Percentiles rank a stretch among this genome's conserved stretches.
Conservation (phyloP, 2,888 invertebrate genomes). For the Drosophila borealis region DNA sequence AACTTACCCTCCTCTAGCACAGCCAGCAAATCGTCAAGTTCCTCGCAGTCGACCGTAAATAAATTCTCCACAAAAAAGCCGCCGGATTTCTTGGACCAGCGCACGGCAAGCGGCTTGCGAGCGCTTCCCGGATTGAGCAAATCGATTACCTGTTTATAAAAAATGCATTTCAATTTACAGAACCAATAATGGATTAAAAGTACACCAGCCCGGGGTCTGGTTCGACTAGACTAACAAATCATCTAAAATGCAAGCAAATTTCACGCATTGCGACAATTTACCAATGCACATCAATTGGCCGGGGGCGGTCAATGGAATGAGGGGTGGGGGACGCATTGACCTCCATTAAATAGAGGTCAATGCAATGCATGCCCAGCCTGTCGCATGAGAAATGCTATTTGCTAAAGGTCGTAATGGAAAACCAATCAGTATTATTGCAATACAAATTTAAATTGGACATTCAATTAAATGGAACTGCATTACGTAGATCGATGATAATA, state of each 20-base stretch:
- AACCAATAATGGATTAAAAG: conserved; percentile 53
- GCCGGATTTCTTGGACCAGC: conserved; percentile 97
- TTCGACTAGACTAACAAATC: conserved; percentile 60
- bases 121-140: conserved; percentile 94
- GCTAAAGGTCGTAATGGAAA: conserved; percentile 18
- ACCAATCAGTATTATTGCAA: conserved; percentile 44
- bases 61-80: conserved; percentile 98
- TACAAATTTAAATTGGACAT: conserved; percentile 34
- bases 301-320: background rate
- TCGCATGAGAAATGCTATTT: conserved; percentile 35
- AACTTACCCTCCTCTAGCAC: conserved; percentile 97
- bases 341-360: conserved; percentile 63
- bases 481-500: conserved; percentile 12
- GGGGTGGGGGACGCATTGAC: conserved; percentile 26
- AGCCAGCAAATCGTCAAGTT: conserved; percentile 95
- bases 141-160: conserved; percentile 92
- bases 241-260: conserved; percentile 72
- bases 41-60: conserved; percentile 97
- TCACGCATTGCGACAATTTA: conserved; percentile 55
- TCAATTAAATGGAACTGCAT: conserved; percentile 36
- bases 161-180: conserved; percentile 67
- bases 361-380: conserved; percentile 50
- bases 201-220: background rate
- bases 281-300: background rate
- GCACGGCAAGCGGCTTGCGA: conserved; percentile 91